Evolutionary conservation across 2,113 vertebrate genomes (phyloP).

Genomic region (Conger conger): DNA sequence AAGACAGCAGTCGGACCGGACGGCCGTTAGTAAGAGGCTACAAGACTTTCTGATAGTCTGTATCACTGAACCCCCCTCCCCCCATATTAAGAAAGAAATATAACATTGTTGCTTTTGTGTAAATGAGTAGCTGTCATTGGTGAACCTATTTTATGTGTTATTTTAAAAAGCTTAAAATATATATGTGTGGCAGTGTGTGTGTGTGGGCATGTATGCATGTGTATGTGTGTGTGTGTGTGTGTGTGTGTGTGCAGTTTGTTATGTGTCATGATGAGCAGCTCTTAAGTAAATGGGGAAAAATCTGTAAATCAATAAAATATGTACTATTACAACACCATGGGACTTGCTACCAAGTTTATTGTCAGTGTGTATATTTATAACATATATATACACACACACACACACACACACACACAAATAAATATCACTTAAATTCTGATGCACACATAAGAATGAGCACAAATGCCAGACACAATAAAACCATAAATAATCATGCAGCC

Average conservation of each 20-base stretch:
- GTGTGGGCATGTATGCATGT: too few relatives aligned
- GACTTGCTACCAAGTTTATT: neutral
- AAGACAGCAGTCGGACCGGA: neutral
- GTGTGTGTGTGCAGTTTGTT: too few relatives aligned
- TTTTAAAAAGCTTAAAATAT: too few relatives aligned
- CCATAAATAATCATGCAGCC: conserved; percentile 46
- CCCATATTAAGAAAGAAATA: too few relatives aligned
- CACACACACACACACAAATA: neutral
- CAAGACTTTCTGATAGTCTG: neutral
- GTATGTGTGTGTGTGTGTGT: neutral
- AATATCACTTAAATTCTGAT: conserved; percentile 23
- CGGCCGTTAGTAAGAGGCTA: neutral
- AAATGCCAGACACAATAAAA: conserved; percentile 42
- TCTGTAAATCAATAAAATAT: neutral
- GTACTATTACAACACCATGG: neutral
- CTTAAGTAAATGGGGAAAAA: neutral
- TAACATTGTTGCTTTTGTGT: too few relatives aligned
- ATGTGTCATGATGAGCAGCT: neutral
- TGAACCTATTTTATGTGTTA: too few relatives aligned
- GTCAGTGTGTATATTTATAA: neutral
- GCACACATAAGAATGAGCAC: conserved; percentile 37
- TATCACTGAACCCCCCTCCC: too few relatives aligned
- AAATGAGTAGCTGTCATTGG: too few relatives aligned
- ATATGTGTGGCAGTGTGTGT: too few relatives aligned
- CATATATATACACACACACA: too few relatives aligned